Conservation (phyloP, 2,113 vertebrate species). For the Ptilonorhynchus violaceus region DNA sequence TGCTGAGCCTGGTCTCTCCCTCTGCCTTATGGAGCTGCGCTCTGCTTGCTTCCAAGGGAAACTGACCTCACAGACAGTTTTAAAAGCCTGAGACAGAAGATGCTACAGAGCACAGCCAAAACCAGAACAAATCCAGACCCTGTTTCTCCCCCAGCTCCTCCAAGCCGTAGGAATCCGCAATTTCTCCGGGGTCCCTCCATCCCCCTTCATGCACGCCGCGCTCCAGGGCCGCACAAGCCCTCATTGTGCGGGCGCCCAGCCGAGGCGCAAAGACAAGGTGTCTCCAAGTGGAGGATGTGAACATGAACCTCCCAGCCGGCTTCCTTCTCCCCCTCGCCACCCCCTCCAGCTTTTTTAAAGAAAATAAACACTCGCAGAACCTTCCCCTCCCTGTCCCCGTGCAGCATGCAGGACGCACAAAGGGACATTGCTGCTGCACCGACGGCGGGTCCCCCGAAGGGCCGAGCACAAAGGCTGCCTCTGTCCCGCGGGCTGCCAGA, state of each 20-base stretch:
- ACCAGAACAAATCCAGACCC: not conserved
- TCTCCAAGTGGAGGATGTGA: slow-evolving; percentile 56
- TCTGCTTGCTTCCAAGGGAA: not conserved
- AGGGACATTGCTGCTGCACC: slow-evolving; percentile 45
- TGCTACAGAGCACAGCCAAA: not conserved
- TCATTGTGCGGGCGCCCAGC: slow-evolving; percentile 41
- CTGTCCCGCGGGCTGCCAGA: slow-evolving; percentile 21
- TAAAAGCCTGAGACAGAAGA: not conserved
- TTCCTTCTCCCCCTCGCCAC: slow-evolving; percentile 46
- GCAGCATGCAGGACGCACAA: slow-evolving; percentile 8
- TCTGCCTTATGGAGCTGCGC: not conserved
- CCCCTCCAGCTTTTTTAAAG: slow-evolving; percentile 25
- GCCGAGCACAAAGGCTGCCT: slow-evolving; percentile 52
- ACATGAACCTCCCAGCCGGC: slow-evolving; percentile 45
- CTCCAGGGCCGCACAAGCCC: slow-evolving; percentile 31
- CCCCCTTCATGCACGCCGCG: not conserved
- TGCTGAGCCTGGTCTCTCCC: not conserved
- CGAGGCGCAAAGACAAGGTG: slow-evolving; percentile 52
- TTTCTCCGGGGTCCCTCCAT: not conserved
- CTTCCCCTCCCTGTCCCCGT: not conserved
- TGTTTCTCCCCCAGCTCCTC: not conserved
- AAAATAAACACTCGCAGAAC: slow-evolving; percentile 54
- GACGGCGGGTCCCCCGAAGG: not conserved
- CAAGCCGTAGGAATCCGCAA: not conserved
- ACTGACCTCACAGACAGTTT: not conserved